Evolutionary conservation across 2,888 invertebrate genomes (phyloP), one percentile per base, ranked within the genome.

Genomic region (Petrolisthes cinctipes): DNA sequence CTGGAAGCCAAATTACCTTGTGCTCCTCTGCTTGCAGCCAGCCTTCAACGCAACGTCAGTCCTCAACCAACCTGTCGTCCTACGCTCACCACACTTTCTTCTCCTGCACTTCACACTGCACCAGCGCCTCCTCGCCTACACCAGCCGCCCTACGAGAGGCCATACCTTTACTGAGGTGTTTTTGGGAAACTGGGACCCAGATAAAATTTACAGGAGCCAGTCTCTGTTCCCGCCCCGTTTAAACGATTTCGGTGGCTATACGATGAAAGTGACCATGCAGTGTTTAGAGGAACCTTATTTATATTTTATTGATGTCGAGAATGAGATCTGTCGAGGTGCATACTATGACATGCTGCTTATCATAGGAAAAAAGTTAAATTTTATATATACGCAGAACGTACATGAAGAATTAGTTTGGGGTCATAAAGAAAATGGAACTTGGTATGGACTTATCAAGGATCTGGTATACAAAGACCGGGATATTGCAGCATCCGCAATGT

Each of bases 391-490:
- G 11, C 78, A 78, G 56, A 61, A 57, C 20, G 37, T 37, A 37
- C 37, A 37, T 37, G 37, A 37, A 37, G 37, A 37, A 37, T 37
- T 37, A 37, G 37, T 37, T 37, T 37, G 37, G 83, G 86, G 20
- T 68, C 51, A 9, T 66, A 53, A n/a, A 85, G 78, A 23, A 83
- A 89, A 57, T 88, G 88, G 53, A 75, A 76, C 14, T 89, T 88
- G 85, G 61, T 23, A 2, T 37, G 89, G 89, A 51, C 82, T 89
- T 85, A 23, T 89, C n/a, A 88, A 82, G 14, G 88, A 88, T n/a
- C 75, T 89, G 11, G 80, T 37, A n/a, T 78, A 61, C 75, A 6
- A 56, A 14, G 78, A 61, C 11, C 86, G 86, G 56, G 66, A 86
- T 7, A 3, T 89, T 56, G 66, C 78, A n/a, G 83, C 86, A 66